Conservation (phyloP, 2,113 vertebrate species). For the Lethenteron camtschaticum region DNA sequence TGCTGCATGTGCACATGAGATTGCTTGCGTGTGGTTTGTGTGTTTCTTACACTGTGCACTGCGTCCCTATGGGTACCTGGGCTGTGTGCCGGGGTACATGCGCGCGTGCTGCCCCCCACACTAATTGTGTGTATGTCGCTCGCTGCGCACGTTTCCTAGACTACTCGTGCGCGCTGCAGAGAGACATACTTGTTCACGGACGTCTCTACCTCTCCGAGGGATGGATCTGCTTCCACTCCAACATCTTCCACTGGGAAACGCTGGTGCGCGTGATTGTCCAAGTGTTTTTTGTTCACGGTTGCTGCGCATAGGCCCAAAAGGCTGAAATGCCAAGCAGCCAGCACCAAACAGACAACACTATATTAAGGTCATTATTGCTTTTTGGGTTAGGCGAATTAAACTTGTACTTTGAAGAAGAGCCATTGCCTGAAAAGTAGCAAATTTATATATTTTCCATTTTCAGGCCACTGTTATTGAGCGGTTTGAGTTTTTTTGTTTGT, state of each 20-base stretch:
- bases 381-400: conserved; percentile 6
- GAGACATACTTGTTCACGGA: conserved; percentile 71
- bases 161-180: conserved; percentile 70
- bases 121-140: no score
- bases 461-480: neutral
- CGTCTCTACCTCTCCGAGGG: conserved; percentile 66
- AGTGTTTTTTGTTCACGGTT: conserved; percentile 8
- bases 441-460: neutral
- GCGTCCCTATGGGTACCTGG: no score
- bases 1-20: no score
- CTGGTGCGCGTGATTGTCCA: conserved; percentile 28
- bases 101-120: no score
- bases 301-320: conserved; percentile 11
- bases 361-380: neutral
- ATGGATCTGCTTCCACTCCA: conserved; percentile 80
- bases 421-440: neutral
- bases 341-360: no score
- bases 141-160: conserved; percentile 20
- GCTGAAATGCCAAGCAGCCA: conserved; percentile 7
- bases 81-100: no score
- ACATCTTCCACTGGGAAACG: conserved; percentile 71
- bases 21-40: no score
- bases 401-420: conserved; percentile 7
- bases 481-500: no score
- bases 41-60: no score